Evolutionary conservation across 30 jellyfish, hydroid and myxozoan species (phyloP), one percentile per base, ranked within the genome.

Genomic region (Phacellophora camtschatica): DNA sequence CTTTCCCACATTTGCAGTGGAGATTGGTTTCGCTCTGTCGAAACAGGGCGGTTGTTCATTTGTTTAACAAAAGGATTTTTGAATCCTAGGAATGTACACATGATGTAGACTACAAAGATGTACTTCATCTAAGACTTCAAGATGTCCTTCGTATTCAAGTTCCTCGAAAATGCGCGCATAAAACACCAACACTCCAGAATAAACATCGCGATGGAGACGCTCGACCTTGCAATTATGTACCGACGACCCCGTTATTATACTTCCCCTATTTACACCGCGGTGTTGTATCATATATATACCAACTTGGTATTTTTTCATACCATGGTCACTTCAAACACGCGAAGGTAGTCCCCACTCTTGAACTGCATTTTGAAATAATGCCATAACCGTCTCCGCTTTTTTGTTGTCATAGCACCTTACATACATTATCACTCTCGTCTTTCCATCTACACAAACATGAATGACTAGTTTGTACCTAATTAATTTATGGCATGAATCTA

Each of bases 221-320:
- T 71, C 85, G 12, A 71, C 85, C 46, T 51, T 71, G 33, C 49
- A 49, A 80, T 71, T 71, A 71, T 71, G 85, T 20, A 71, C 85
- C 10, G 74, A 71, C 25, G 75, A 42, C 8, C 85, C 85, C 28
- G 85, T 45, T 18, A 71, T 71, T 48, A 71, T 71, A 30, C 85
- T 71, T 24, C 85, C 51, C 48, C 85, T 41, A 51, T 30, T 30
- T 5, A 31, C 8, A 10, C 85, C 85, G 16, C 85, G 57, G 25
- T 45, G 24, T 71, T 71, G 41, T 33, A 62, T 33, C 77, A 62
- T 20, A 28, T 25, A 25, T 62, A 20, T 28, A 25, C 65, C 77
- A 20, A 62, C 77, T 9, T 15, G 65, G 22, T 25, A 28, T 64
- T 62, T 62, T 62, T 62, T 63, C 22, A 67, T 24, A 33, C 73